Evolutionary conservation across 2,113 vertebrate species (phyloP), one percentile per base, ranked within the genome.

Genomic region (Pseudopodoces humilis): DNA sequence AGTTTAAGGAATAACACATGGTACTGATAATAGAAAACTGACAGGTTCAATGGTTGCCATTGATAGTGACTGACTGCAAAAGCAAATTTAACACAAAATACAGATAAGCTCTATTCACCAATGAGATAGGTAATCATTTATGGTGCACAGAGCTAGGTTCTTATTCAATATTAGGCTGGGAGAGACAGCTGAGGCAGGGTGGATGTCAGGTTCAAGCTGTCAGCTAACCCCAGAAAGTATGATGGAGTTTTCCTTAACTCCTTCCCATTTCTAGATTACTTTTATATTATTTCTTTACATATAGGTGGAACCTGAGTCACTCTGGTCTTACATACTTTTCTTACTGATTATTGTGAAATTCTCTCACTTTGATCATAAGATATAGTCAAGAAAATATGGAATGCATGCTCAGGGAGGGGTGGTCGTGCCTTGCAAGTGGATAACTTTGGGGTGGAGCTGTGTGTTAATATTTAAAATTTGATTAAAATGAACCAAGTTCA

Each of bases 281-380:
- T 69, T 46, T 62, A 24, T 24, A 11, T 3, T n/a, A 15, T 62
- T 62, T 46, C 31, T 46, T 62, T 53, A 24, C 15, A 23, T 11
- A 11, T 7, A 46, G 39, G 19, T 24, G 15, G 39, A 69, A 52
- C 10, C 12, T 4, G 15, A 53, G 23, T n/a, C 12, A 24, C 39
- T 78, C 12, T 23, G 10, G 23, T 69, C 22, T 69, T 39, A 23
- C 15, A 39, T 7, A 19, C 3, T 23, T 46, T 46, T 46, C 5
- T 62, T 39, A 46, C n/a, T 46, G 39, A 20, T 27, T 37, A 5
- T 7, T 50, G 18, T 28, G 52, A 77, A 60, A 39, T 14, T 69
- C 6, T 39, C 27, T 28, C 33, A 44, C 19, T 69, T 68, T 0
- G 0, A 15, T 37, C 31, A 27, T 18, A 44, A 44, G 44, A 22